Percentiles rank a stretch among this genome's conserved stretches.
These are phyloP conservation scores for Eupeodes latifasciatus DNA, from an alignment of 2,888 invertebrate species.

Conservation along the genomic window DNA sequence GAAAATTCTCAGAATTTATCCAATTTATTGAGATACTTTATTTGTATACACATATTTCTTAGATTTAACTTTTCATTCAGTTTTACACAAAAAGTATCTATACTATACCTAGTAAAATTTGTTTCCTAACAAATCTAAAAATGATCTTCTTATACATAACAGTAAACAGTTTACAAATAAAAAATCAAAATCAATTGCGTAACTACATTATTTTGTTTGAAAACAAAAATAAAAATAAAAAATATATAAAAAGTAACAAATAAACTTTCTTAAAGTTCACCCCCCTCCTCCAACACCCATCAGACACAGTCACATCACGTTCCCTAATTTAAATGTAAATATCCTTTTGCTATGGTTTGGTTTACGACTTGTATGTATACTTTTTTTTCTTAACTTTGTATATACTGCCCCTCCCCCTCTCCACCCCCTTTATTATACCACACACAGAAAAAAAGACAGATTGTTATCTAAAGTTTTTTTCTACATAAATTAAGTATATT, in stretches of 20 bases:
- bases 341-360: constrained; percentile 12
- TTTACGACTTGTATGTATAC: constrained; percentile 46
- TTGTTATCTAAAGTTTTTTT: constrained; percentile 60
- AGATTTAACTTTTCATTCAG: too few species aligned
- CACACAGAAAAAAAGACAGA: constrained; percentile 42
- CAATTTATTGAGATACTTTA: too few species aligned
- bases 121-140: neutral
- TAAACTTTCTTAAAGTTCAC: constrained; percentile 18
- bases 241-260: neutral
- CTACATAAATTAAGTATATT: constrained; percentile 65
- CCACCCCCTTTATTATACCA: too few species aligned
- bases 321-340: constrained; percentile 61
- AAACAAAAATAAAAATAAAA: too few species aligned
- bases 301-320: constrained; percentile 9
- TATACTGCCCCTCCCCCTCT: neutral
- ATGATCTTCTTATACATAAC: too few species aligned
- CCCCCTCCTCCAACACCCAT: neutral
- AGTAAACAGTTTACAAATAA: neutral
- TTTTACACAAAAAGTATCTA: neutral
- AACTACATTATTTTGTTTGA: neutral
- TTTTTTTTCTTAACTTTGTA: constrained; percentile 8
- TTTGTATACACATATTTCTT: too few species aligned
- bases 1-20: too few species aligned
- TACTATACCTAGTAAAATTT: too few species aligned
- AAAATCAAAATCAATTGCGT: neutral